Conservation (phyloP, 2,113 vertebrate species). For the Orthochromis malagaraziensis region DNA sequence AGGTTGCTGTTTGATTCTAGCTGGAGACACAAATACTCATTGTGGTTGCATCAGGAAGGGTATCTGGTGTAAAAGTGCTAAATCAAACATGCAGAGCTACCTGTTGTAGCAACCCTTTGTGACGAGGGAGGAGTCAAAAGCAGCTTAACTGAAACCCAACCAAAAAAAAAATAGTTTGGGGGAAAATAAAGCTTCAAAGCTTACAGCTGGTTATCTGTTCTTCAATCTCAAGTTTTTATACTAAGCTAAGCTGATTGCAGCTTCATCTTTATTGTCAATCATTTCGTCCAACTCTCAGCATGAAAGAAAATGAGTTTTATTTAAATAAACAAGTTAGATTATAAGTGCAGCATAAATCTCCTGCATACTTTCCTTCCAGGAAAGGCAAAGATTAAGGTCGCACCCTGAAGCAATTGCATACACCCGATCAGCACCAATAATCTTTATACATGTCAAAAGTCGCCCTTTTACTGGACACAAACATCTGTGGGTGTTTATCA, state of each 20-base stretch:
- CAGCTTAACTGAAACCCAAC: neutral
- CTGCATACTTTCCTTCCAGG: neutral
- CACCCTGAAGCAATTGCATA: neutral
- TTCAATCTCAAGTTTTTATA: neutral
- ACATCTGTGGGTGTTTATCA: neutral
- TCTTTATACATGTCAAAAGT: neutral
- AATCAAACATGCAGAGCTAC: neutral
- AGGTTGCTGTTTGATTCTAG: neutral
- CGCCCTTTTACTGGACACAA: neutral
- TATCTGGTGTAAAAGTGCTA: neutral
- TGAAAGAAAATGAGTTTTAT: neutral
- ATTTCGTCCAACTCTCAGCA: neutral
- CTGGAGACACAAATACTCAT: neutral
- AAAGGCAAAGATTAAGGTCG: neutral
- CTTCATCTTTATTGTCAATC: neutral
- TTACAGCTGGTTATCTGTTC: neutral
- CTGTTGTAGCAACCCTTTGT: neutral
- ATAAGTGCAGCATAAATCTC: neutral
- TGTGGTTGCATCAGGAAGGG: neutral
- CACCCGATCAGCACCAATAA: neutral
- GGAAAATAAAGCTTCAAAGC: neutral
- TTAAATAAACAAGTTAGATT: neutral
- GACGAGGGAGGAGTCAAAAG: neutral
- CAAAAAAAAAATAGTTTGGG: neutral
- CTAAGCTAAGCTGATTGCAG: neutral